Percentiles rank a stretch among this genome's conserved stretches.
Evolutionary conservation across 2,113 vertebrate species (phyloP).

Genomic region (Bombycilla garrulus): DNA sequence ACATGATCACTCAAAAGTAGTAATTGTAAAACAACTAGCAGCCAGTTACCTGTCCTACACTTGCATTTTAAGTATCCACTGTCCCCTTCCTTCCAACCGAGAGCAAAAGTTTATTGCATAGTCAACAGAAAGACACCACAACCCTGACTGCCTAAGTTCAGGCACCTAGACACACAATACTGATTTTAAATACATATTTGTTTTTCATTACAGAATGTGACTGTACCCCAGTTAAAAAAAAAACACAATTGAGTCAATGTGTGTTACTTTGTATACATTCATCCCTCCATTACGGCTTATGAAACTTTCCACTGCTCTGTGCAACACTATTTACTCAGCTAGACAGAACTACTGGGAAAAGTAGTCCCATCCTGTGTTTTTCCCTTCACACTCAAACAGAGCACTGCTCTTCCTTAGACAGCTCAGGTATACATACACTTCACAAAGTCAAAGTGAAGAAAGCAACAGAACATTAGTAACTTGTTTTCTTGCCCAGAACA

Average conservation of each 20-base stretch:
- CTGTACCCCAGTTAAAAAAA: not conserved
- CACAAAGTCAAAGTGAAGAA: not conserved
- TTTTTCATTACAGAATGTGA: not conserved
- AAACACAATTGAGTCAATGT: not conserved
- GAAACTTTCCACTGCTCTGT: not conserved
- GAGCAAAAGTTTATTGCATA: not conserved
- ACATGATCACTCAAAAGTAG: fast-evolving
- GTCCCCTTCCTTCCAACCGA: not conserved
- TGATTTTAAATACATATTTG: not conserved
- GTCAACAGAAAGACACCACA: not conserved
- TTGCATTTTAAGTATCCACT: not conserved
- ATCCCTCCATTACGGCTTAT: not conserved
- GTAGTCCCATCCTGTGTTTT: fast-evolving
- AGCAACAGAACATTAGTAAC: not conserved
- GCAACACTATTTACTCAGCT: not conserved
- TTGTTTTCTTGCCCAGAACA: not conserved
- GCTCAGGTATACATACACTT: not conserved
- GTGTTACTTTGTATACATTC: not conserved
- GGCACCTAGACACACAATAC: not conserved
- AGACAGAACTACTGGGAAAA: not conserved
- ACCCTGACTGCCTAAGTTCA: not conserved
- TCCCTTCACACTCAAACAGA: not conserved
- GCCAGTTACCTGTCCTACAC: not conserved
- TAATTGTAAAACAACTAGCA: not conserved
- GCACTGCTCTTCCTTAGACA: not conserved